Evolutionary conservation across 2,113 vertebrate genomes (phyloP).

Genomic region (Grallaria varia): DNA sequence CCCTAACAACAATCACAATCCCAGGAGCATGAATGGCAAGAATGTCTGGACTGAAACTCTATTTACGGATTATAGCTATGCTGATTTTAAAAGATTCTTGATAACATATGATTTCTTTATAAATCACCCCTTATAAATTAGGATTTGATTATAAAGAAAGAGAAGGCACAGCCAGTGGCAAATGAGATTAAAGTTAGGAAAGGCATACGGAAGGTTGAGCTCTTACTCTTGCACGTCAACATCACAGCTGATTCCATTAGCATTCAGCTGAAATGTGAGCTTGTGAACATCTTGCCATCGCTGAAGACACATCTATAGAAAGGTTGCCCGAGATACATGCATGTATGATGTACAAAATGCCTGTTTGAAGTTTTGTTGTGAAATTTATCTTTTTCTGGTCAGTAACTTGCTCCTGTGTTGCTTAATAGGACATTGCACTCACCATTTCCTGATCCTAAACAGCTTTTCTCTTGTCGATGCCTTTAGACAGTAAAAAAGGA

Average conservation of each 20-base stretch:
- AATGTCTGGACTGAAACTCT: not conserved
- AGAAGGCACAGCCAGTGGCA: not conserved
- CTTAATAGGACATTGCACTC: not conserved
- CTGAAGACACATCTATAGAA: not conserved
- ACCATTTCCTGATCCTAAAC: not conserved
- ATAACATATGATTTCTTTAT: not conserved
- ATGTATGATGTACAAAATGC: not conserved
- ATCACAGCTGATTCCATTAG: not conserved
- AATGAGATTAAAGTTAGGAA: not conserved
- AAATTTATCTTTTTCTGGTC: not conserved
- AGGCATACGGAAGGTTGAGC: not conserved
- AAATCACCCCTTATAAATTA: not conserved
- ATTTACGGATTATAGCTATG: not conserved
- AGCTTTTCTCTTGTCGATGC: not conserved
- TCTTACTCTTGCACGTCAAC: not conserved
- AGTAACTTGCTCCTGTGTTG: not conserved
- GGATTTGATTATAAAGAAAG: not conserved
- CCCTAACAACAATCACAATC: not conserved
- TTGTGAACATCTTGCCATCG: not conserved
- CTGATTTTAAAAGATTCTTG: not conserved
- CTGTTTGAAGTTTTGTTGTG: not conserved
- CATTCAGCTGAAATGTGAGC: not conserved
- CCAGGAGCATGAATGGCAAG: not conserved
- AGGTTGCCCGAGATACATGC: not conserved
- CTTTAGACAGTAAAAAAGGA: not conserved